Evolutionary conservation across 2,113 vertebrate genomes (phyloP).

Genomic region (Platysternon megacephalum): DNA sequence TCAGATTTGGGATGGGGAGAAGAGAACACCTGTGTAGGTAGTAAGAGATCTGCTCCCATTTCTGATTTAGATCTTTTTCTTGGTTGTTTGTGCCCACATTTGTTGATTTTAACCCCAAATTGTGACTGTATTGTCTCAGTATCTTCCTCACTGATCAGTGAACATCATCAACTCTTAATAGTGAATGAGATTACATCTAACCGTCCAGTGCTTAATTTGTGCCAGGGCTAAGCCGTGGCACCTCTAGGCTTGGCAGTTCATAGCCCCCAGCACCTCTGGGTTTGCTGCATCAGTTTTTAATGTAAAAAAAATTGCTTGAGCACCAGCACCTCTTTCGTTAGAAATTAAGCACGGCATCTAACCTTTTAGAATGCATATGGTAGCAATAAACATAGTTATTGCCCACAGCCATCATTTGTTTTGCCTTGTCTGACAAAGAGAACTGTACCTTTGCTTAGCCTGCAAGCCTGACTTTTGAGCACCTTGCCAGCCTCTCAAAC

Average conservation of each 20-base stretch:
- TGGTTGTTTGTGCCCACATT: not conserved
- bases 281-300: too few species aligned
- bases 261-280: too few species aligned
- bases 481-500: not conserved
- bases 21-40: too few species aligned
- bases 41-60: not conserved
- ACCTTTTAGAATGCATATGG: not conserved
- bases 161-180: rapidly evolving
- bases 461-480: not conserved
- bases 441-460: not conserved
- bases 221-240: too few species aligned
- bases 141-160: not conserved
- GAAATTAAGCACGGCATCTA: not conserved
- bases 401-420: not conserved
- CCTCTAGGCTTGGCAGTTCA: too few species aligned
- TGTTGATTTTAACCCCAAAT: not conserved
- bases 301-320: too few species aligned
- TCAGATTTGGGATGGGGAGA: not conserved
- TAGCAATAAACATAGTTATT: not conserved
- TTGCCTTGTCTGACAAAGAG: not conserved
- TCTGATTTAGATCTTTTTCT: not conserved
- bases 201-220: too few species aligned
- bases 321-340: too few species aligned
- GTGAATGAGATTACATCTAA: not conserved
- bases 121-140: not conserved